Base-by-base conservation (phyloP, 2,888 invertebrate genomes). In the Andrena bicolor region DNA sequence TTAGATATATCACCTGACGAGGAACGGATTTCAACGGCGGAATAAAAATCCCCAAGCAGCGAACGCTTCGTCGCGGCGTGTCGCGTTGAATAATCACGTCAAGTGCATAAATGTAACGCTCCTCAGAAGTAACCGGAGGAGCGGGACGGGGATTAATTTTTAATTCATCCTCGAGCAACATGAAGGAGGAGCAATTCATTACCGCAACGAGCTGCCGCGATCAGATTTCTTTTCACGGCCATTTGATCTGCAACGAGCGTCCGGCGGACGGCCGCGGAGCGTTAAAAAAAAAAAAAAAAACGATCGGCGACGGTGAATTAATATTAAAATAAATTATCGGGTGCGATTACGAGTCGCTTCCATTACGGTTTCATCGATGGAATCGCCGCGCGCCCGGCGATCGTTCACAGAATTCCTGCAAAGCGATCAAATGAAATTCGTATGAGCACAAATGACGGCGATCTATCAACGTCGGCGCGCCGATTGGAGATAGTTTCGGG, bases 381-480 rank as follows among this genome's bases (percentile, higher is more conserved):
- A n/a, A 72, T 30, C n/a, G 51, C 41, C n/a, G 23, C 30, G 30
- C 51, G 41, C n/a, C 28, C 49, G 20, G 64, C 23, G 51, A 69
- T 58, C 69, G 69, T 70, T 70, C 41, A 30, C 49, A 16, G 63
- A 71, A 80, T 69, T 75, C 41, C 75, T 72, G 32, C 66, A 74
- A 71, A 80, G 41, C 80, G 66, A 71, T 71, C 80, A 58, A 80
- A 82, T 75, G 71, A 74, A 82, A 75, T 82, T 80, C 80, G 64
- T 81, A 74, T 41, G 66, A 56, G 66, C 68, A 68, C 60, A 53
- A 70, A 80, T 76, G 65, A 76, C 80, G 63, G 49, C 56, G 68
- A 80, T 77, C 68, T 66, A 80, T 77, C 72, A 80, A 77, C 23
- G 68, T 72, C 68, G 48, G 7, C 35, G 49, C 32, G 28, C 28